Evolutionary conservation across 2,888 invertebrate species (phyloP).

Genomic region (Rhabditoides inermis): DNA sequence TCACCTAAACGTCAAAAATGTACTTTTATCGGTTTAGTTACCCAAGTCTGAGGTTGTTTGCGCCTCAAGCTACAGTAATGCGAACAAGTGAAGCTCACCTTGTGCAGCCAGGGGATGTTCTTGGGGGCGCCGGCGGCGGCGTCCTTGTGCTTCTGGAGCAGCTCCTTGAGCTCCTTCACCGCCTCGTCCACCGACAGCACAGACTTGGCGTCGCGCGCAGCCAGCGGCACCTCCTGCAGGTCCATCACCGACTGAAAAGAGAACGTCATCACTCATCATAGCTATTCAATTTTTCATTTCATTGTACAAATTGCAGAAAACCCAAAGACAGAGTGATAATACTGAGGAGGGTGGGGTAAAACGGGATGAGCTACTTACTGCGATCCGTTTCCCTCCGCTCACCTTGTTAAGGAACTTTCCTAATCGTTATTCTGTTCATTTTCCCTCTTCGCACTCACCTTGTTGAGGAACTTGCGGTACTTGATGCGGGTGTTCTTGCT

Average conservation of each 20-base stretch:
- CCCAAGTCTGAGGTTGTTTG: neutral
- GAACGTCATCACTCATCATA: neutral
- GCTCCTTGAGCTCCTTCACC: constrained; percentile 6
- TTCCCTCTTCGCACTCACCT: no score
- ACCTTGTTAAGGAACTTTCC: no score
- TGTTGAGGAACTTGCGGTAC: constrained; percentile 23
- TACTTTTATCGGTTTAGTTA: no score
- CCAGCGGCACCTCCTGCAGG: constrained; percentile 9
- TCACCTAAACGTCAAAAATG: no score
- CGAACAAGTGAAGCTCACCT: constrained; percentile 3
- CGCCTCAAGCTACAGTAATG: neutral
- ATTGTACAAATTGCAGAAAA: no score
- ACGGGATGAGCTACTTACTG: no score
- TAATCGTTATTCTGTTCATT: neutral
- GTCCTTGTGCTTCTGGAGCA: neutral
- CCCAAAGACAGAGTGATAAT: no score
- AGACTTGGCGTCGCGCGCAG: constrained; percentile 2
- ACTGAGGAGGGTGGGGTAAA: no score
- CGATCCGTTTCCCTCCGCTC: no score
- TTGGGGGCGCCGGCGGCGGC: constrained; percentile 6
- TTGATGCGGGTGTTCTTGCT: constrained; percentile 18
- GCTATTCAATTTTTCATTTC: no score
- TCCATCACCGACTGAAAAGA: constrained; percentile 15
- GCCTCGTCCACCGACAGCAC: constrained; percentile 17
- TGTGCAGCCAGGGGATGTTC: constrained; percentile 18